Percentiles rank a stretch among this genome's conserved stretches.
These are phyloP conservation scores for Oryzias sinensis DNA, from an alignment of 2,797 vertebrate genomes.

Conservation along the genomic window DNA sequence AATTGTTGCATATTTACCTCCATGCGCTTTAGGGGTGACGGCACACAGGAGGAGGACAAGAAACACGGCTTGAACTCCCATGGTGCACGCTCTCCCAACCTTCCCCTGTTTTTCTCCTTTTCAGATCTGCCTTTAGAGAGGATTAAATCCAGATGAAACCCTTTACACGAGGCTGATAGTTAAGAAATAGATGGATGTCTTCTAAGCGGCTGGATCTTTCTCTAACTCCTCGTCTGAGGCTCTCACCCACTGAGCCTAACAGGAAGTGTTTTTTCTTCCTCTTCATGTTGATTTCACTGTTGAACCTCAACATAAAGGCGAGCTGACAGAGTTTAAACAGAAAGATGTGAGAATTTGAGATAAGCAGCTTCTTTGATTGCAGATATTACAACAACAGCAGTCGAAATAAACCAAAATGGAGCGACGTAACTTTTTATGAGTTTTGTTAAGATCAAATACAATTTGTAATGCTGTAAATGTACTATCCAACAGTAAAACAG, in stretches of 20 bases:
- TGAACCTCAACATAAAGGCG: slow-evolving; percentile 40
- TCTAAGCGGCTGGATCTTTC: background rate
- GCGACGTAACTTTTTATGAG: too few relatives aligned
- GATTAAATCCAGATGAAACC: background rate
- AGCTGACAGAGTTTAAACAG: background rate
- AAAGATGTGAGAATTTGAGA: background rate
- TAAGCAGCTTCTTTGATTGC: background rate
- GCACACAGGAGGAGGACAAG: slow-evolving; percentile 26
- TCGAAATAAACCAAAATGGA: too few relatives aligned
- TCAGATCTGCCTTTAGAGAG: background rate
- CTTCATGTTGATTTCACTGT: slow-evolving; percentile 30
- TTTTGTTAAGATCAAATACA: too few relatives aligned
- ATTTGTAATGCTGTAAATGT: too few relatives aligned
- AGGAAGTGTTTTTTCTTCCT: slow-evolving; percentile 41
- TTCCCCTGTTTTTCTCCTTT: background rate
- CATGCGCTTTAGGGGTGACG: fast-evolving
- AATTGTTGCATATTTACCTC: slow-evolving; percentile 12
- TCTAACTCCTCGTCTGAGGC: slow-evolving; percentile 14
- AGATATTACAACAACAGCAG: background rate
- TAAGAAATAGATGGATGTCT: background rate
- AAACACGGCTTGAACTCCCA: slow-evolving; percentile 17
- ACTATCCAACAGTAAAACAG: too few relatives aligned
- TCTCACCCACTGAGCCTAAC: slow-evolving; percentile 27
- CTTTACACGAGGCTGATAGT: background rate
- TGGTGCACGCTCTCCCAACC: slow-evolving; percentile 12